Evolutionary conservation across 2,113 vertebrate genomes (phyloP), one percentile per base, ranked within the genome.

Genomic region (Scomber scombrus): DNA sequence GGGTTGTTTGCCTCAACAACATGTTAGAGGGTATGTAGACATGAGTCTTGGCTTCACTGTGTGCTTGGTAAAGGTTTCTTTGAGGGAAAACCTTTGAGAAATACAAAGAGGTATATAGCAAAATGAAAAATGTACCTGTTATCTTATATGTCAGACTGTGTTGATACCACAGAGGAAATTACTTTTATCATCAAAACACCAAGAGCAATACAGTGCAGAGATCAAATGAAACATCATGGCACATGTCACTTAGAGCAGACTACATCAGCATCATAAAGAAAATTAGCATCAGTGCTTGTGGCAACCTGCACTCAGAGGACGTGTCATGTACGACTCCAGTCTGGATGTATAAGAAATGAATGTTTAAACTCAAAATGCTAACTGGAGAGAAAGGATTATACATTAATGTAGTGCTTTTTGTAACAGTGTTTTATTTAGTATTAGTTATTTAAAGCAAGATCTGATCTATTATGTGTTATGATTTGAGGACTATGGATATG

Each of bases 11-110:
- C 69, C 61, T 79, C 21, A 0, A 78, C 52, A 75, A 55, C 76
- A 66, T 81, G 83, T 93, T 64, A 19, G 84, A 86, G 75, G 69
- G 71, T n/a, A 55, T 58, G 78, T 43, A 43, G 80, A 91, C 68
- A 47, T 52, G 72, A 52, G 75, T 78, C 54, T 43, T 40, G 63
- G 26, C 76, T 78, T 62, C 26, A 3, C 51, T 13, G 66, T 8
- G 21, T 10, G 31, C 61, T 47, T 5, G 52, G 60, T 16, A 2
- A 56, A n/a, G 51, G 52, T 31, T 75, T 82, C 29, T 76, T 61
- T 63, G 50, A 69, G 64, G 26, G 46, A 14, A 54, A 82, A 75
- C 19, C 74, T 77, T 74, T 15, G 49, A 81, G 52, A 13, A 45
- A 63, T 21, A 75, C 71, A 69, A 57, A 68, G 16, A 61, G 19